phyloP scores from a whole-genome alignment of 1,140 invertebrate species.

The Rhopalosiphum maidis region DNA sequence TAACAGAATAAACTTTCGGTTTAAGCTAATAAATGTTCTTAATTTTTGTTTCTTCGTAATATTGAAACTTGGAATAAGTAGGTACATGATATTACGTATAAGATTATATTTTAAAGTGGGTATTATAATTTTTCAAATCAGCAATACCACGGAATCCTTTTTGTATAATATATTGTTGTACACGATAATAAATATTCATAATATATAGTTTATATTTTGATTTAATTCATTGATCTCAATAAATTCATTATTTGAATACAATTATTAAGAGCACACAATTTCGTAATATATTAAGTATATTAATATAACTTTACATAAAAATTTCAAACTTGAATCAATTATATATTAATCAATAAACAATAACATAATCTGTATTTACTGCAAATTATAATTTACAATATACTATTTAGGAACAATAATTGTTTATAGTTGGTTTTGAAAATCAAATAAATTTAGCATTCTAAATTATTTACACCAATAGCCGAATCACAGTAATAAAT shows the following conservation, averaged over 20 bases:
- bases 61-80: not conserved
- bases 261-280: too few species aligned
- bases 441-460: not conserved
- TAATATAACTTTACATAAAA: too few species aligned
- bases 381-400: too few species aligned
- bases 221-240: too few species aligned
- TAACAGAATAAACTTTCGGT: not conserved
- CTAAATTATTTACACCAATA: not conserved
- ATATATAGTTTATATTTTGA: not conserved
- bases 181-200: not conserved
- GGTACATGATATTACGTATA: too few species aligned
- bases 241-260: too few species aligned
- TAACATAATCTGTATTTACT: too few species aligned
- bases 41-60: not conserved
- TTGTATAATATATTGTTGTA: not conserved
- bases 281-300: too few species aligned
- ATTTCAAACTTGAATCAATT: too few species aligned
- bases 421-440: too few species aligned
- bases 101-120: not conserved
- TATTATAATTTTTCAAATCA: not conserved
- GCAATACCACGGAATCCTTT: not conserved
- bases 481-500: not conserved
- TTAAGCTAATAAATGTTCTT: not conserved
- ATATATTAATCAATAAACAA: too few species aligned
- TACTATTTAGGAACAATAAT: too few species aligned